Base-by-base conservation (phyloP, 2,888 invertebrate species). In the Tenthredo livida region DNA sequence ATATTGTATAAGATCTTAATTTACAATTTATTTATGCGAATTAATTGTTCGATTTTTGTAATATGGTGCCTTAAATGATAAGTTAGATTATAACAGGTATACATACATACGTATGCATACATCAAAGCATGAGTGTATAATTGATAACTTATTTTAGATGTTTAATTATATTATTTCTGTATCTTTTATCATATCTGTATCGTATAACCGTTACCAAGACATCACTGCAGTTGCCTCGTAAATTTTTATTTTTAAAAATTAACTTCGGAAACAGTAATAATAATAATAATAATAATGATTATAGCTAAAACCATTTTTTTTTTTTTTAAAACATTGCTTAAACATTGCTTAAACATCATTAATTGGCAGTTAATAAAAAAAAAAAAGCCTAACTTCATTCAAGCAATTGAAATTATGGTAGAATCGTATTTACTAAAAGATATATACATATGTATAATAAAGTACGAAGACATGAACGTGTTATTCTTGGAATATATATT, bases 11-110 rank as follows among this genome's bases (percentile, higher is more conserved):
- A 72, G 40, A 72, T 15, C 21, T 21, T 73, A 40, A 33, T 67
- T 67, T 33, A 73, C 2, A 25, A 73, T 73, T 25, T 73, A 73
- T 40, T 21, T 73, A 40, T 73, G 43, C 73, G 25, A 43, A 43
- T 73, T 73, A 43, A 43, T 73, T 73, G 43, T 21, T 73, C 6
- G 15, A 73, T 43, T 21, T 43, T 73, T 73, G n/a, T 7, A 73
- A 73, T 73, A 43, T 73, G 21, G 67, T 73, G 73, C 43, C 73
- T 73, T 73, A 21, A 43, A 73, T 17, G 15, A 43, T 73, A 12
- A 73, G 37, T 37, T 37, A 37, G 25, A 43, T 17, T 73, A 73
- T 43, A 43, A 21, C 21, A 37, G 21, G 33, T 40, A 17, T 40
- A 37, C 37, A 37, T 37, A 37, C 33, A n/a, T n/a, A n/a, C n/a